phyloP scores from a whole-genome alignment of 1,140 invertebrate species.

The Augochlora pura region DNA sequence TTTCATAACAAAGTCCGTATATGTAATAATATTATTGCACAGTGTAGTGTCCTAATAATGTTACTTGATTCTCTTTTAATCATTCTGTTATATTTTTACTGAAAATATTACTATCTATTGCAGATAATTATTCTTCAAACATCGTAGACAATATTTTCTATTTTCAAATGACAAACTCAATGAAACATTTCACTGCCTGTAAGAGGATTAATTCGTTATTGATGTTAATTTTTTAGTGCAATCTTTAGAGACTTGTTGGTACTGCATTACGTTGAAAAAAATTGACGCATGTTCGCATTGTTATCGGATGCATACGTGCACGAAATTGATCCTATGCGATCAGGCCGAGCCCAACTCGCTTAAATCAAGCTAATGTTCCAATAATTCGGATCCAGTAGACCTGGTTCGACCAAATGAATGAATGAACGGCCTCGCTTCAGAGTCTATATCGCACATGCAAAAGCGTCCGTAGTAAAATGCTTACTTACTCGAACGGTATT shows the following conservation, averaged over 20 bases:
- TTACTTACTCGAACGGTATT: slow-evolving; percentile 18
- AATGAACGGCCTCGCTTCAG: slow-evolving; percentile 65
- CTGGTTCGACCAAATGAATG: slow-evolving; percentile 64
- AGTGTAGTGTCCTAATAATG: too few relatives aligned
- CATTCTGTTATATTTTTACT: too few relatives aligned
- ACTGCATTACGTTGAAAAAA: slow-evolving; percentile 6
- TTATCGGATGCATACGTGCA: slow-evolving; percentile 26
- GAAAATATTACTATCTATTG: too few relatives aligned
- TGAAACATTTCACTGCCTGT: too few relatives aligned
- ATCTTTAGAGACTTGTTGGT: not conserved
- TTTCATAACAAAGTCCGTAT: too few relatives aligned
- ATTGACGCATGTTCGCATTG: slow-evolving; percentile 6
- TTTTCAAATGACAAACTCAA: too few relatives aligned
- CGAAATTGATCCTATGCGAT: slow-evolving; percentile 41
- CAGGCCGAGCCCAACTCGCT: slow-evolving; percentile 73
- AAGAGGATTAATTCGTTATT: too few relatives aligned
- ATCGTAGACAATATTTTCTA: too few relatives aligned
- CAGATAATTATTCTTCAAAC: too few relatives aligned
- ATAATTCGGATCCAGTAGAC: slow-evolving; percentile 73
- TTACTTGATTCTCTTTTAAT: too few relatives aligned
- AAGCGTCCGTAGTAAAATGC: slow-evolving; percentile 19
- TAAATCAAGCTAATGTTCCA: slow-evolving; percentile 79
- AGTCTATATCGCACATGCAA: slow-evolving; percentile 34
- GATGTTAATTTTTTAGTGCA: not conserved
- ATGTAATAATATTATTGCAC: too few relatives aligned